A percentile compares a stretch with the other conserved stretches of the same genome.
phyloP scores from a whole-genome alignment of 2,113 vertebrate genomes.

The Lathamus discolor region DNA sequence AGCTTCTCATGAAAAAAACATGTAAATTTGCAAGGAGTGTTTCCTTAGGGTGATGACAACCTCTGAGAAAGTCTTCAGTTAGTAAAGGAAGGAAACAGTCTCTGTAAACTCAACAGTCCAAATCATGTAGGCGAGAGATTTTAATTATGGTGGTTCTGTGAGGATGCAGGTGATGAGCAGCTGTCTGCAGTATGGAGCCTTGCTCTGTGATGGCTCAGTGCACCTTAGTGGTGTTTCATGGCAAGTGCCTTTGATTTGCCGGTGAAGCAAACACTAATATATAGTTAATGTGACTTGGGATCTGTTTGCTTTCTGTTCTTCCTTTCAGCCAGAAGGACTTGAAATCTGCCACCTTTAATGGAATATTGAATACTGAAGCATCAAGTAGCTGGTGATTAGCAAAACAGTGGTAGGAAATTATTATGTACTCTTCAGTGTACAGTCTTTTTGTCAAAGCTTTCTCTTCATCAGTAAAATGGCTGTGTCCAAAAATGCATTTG shows the following conservation, averaged over 20 bases:
- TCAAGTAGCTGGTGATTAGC: neutral
- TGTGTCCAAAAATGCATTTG: neutral
- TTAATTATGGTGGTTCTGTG: neutral
- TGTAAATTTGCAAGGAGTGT: neutral
- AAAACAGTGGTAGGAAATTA: neutral
- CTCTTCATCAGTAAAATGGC: neutral
- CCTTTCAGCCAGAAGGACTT: neutral
- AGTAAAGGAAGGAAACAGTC: neutral
- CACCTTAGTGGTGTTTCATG: fast-evolving
- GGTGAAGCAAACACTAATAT: neutral
- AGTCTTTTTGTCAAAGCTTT: neutral
- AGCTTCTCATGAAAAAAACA: neutral
- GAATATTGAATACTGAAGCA: neutral
- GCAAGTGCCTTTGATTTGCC: neutral
- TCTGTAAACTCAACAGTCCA: neutral
- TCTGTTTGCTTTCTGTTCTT: neutral
- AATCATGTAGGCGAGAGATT: neutral
- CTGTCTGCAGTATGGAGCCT: neutral
- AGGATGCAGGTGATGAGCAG: neutral
- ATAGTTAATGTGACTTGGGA: neutral
- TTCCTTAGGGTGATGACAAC: neutral
- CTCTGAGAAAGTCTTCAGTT: neutral
- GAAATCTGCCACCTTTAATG: neutral
- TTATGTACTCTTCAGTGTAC: neutral
- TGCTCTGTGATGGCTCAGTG: neutral